These are phyloP conservation scores for Drosophila mayri DNA, from an alignment of 1,140 invertebrate genomes.

Conservation along the genomic window DNA sequence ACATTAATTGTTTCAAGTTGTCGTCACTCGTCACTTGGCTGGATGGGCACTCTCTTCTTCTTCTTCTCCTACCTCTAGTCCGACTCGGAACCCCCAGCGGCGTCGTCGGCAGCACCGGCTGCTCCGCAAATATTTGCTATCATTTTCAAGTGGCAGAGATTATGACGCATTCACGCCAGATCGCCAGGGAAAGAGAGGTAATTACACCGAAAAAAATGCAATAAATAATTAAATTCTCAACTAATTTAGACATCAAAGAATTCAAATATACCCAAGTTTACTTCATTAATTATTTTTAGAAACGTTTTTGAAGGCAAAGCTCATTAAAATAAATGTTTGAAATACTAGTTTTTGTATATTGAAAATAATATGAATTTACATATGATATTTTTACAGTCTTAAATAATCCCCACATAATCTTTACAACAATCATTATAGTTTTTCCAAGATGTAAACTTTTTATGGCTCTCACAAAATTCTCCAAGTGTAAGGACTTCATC, in stretches of 20 bases:
- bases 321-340: too few species aligned
- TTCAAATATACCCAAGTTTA: not conserved
- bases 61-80: not conserved
- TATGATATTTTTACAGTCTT: not conserved
- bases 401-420: not conserved
- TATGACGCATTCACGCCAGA: slow-evolving; percentile 81
- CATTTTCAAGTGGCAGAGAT: slow-evolving; percentile 81
- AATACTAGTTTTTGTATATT: not conserved
- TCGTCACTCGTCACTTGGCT: slow-evolving; percentile 39
- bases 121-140: slow-evolving; percentile 73
- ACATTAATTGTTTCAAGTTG: slow-evolving; percentile 84
- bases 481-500: slow-evolving; percentile 20
- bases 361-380: too few species aligned
- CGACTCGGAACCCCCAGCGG: slow-evolving; percentile 1
- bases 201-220: slow-evolving; percentile 9
- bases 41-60: not conserved
- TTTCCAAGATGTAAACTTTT: too few species aligned
- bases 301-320: too few species aligned
- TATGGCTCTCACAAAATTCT: not conserved
- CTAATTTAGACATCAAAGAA: not conserved
- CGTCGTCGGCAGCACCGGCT: slow-evolving; percentile 48
- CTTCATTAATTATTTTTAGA: not conserved
- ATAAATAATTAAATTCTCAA: not conserved
- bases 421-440: too few species aligned
- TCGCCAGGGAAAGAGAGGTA: slow-evolving; percentile 11